phyloP scores from a whole-genome alignment of 2,113 vertebrate genomes.

The Narcine bancroftii region DNA sequence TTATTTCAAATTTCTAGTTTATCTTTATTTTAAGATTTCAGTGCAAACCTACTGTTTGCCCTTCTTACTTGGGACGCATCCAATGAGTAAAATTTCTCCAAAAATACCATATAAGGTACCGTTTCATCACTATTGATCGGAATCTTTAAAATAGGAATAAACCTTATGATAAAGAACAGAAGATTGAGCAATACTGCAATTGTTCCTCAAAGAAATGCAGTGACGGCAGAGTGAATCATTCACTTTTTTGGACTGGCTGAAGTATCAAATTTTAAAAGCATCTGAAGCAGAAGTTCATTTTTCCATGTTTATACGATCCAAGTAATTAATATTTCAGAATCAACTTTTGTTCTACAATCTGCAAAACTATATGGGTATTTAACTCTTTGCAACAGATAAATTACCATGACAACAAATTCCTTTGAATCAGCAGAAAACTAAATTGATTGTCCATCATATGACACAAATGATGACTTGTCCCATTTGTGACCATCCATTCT shows the following conservation, averaged over 20 bases:
- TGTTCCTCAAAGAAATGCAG: not conserved
- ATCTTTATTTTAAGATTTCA: not conserved
- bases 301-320: not conserved
- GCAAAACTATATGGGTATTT: not conserved
- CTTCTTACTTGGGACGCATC: not conserved
- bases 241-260: not conserved
- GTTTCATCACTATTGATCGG: slow-evolving; percentile 36
- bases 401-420: not conserved
- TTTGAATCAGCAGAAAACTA: not conserved
- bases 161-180: not conserved
- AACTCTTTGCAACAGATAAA: not conserved
- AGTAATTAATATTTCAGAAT: not conserved
- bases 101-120: slow-evolving; percentile 42
- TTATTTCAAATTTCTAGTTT: not conserved
- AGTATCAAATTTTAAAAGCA: slow-evolving; percentile 1
- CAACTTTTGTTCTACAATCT: not conserved
- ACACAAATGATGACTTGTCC: not conserved
- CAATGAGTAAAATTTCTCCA: slow-evolving; percentile 39
- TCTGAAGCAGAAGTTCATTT: not conserved
- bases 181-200: not conserved
- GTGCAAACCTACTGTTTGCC: slow-evolving; percentile 38
- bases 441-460: not conserved
- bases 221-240: not conserved
- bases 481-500: not conserved
- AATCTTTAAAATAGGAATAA: slow-evolving; percentile 39